Evolutionary conservation across 1,140 invertebrate species (phyloP).

Genomic region (Akabosia matsudoensis): DNA sequence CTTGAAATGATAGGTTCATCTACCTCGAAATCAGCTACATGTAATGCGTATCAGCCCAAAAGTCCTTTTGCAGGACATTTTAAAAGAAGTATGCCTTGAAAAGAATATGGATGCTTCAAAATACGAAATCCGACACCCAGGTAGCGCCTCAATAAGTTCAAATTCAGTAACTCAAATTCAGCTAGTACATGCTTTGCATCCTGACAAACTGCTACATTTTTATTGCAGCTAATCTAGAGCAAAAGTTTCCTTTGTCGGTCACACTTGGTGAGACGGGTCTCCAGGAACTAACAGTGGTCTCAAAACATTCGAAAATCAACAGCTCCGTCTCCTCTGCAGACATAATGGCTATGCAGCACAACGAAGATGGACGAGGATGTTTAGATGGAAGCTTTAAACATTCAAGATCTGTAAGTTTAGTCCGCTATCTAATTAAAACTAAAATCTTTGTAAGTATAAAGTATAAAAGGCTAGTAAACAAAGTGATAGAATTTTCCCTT

Average conservation of each 20-base stretch:
- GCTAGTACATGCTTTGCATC: neutral
- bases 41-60: constrained; percentile 68
- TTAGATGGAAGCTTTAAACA: constrained; percentile 55
- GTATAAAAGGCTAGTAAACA: neutral
- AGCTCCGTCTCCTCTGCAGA: constrained; percentile 61
- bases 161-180: too few relatives aligned
- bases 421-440: too few relatives aligned
- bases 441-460: too few relatives aligned
- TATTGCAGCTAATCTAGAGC: constrained; percentile 63
- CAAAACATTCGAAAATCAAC: constrained; percentile 56
- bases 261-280: constrained; percentile 64
- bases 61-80: constrained; percentile 63
- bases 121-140: constrained; percentile 76
- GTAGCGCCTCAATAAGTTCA: too few relatives aligned
- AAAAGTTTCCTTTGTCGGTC: constrained; percentile 58
- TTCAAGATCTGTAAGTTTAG: constrained; percentile 50
- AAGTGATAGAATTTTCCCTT: too few relatives aligned
- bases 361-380: constrained; percentile 57
- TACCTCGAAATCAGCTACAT: constrained; percentile 77
- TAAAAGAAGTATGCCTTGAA: constrained; percentile 72
- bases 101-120: constrained; percentile 70
- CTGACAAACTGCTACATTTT: too few relatives aligned
- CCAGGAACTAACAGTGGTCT: constrained; percentile 63
- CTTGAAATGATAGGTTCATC: constrained; percentile 61
- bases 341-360: constrained; percentile 62